Conservation (phyloP, 2,113 vertebrate genomes). For the Caracal caracal region DNA sequence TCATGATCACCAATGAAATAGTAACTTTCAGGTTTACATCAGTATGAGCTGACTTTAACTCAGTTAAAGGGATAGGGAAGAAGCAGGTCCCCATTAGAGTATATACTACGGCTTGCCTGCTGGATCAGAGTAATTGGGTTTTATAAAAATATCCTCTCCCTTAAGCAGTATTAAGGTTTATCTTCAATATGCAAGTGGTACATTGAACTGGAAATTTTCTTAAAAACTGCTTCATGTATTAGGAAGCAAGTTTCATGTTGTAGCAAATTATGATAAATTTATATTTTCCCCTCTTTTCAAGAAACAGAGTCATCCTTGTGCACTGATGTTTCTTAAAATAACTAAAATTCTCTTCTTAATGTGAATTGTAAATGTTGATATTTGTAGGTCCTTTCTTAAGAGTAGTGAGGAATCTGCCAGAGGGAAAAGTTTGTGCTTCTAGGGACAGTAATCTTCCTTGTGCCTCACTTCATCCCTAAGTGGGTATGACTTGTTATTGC, state of each 20-base stretch:
- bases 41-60: constrained; percentile 60
- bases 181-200: constrained; percentile 47
- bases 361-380: constrained; percentile 62
- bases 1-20: constrained; percentile 61
- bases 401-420: constrained; percentile 59
- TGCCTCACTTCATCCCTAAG: constrained; percentile 72
- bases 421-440: constrained; percentile 58
- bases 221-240: constrained; percentile 63
- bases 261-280: constrained; percentile 44
- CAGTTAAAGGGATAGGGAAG: constrained; percentile 68
- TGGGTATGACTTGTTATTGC: constrained; percentile 57
- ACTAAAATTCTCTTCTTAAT: constrained; percentile 60
- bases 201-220: constrained; percentile 52
- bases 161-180: constrained; percentile 64
- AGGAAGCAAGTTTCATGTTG: constrained; percentile 64
- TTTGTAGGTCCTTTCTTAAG: constrained; percentile 56
- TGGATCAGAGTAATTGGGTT: background rate
- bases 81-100: constrained; percentile 43
- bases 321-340: constrained; percentile 69
- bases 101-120: constrained; percentile 25
- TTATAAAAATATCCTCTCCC: constrained; percentile 11
- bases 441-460: constrained; percentile 73
- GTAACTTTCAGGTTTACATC: constrained; percentile 72
- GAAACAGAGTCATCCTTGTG: constrained; percentile 62
- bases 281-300: constrained; percentile 61